phyloP scores from a whole-genome alignment of 2,888 invertebrate species.

The Aleiodes testaceus region DNA sequence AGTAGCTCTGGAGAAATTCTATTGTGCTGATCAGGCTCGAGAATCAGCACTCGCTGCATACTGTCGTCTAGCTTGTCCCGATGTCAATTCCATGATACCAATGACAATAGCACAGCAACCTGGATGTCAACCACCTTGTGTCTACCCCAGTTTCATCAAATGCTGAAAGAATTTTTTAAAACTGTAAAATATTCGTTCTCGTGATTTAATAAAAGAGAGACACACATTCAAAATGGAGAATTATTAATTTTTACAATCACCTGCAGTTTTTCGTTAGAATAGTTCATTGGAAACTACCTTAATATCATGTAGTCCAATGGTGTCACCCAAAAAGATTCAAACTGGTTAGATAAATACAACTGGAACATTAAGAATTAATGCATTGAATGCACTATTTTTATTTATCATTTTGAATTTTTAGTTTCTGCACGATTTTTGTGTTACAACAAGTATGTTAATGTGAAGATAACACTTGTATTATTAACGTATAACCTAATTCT shows the following conservation, averaged over 20 bases:
- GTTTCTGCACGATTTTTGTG: slow-evolving; percentile 1
- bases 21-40: slow-evolving; percentile 61
- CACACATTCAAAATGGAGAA: too few relatives aligned
- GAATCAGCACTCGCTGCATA: slow-evolving; percentile 64
- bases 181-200: too few relatives aligned
- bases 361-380: too few relatives aligned
- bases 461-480: slow-evolving; percentile 18
- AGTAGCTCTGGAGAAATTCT: slow-evolving; percentile 60
- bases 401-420: slow-evolving; percentile 6
- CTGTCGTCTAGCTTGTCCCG: slow-evolving; percentile 60
- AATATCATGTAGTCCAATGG: too few relatives aligned
- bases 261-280: too few relatives aligned
- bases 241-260: too few relatives aligned
- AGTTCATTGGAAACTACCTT: too few relatives aligned
- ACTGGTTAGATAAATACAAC: too few relatives aligned
- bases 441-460: slow-evolving; percentile 15
- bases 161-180: too few relatives aligned
- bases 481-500: neutral
- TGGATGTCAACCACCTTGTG: slow-evolving; percentile 39
- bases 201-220: too few relatives aligned
- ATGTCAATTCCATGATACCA: slow-evolving; percentile 35
- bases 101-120: slow-evolving; percentile 35
- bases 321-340: too few relatives aligned
- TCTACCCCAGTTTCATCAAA: too few relatives aligned
- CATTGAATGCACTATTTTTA: neutral